Percentiles rank a stretch among this genome's conserved stretches.
phyloP scores from a whole-genome alignment of 2,888 invertebrate species.

The Tenodera sinensis region DNA sequence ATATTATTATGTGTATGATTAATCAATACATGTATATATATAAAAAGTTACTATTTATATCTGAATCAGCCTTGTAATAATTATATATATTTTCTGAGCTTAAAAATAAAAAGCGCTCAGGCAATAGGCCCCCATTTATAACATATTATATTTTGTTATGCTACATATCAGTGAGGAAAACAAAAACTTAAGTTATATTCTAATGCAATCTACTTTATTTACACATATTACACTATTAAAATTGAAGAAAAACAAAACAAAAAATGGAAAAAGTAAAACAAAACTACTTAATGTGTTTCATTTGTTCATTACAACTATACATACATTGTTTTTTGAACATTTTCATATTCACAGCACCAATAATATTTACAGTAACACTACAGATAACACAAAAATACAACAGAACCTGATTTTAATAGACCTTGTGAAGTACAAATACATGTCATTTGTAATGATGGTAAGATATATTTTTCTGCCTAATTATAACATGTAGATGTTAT shows the following conservation, averaged over 20 bases:
- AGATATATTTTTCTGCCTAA: no score
- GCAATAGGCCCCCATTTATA: no score
- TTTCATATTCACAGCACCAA: background rate
- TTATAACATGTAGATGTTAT: no score
- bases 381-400: background rate
- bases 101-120: no score
- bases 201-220: background rate
- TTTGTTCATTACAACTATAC: background rate
- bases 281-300: background rate
- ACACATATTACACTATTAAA: background rate
- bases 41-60: no score
- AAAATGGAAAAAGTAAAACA: no score
- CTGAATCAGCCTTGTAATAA: no score
- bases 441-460: no score
- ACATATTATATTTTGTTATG: background rate
- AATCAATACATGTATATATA: no score
- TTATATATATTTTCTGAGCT: no score
- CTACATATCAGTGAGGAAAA: background rate
- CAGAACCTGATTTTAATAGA: background rate
- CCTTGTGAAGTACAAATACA: no score
- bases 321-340: background rate
- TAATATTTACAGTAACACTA: background rate
- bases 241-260: background rate
- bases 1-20: no score
- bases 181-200: background rate